Evolutionary conservation across 2,113 vertebrate species (phyloP).

Genomic region (rat (Rattus norvegicus)): DNA sequence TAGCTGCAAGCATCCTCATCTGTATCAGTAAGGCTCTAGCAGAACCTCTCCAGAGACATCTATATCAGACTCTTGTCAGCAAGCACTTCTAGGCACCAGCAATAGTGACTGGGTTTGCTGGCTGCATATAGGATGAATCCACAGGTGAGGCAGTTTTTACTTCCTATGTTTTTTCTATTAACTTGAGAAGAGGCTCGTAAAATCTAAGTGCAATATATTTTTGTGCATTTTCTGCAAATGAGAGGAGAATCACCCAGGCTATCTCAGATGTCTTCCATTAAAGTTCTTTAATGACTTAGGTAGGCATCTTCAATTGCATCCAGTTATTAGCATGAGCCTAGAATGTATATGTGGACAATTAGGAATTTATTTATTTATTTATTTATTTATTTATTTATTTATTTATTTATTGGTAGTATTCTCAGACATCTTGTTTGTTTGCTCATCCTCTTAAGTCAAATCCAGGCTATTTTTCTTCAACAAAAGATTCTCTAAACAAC

Average conservation of each 20-base stretch:
- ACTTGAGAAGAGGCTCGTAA: background rate
- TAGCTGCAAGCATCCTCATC: no score
- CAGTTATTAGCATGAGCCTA: conserved; percentile 27
- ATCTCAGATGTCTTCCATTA: conserved; percentile 34
- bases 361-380: background rate
- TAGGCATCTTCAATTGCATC: background rate
- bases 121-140: no score
- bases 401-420: background rate
- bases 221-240: background rate
- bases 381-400: no score
- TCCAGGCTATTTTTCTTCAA: background rate
- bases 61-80: no score
- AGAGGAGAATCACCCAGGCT: background rate
- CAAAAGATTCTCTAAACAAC: background rate
- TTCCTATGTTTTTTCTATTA: background rate
- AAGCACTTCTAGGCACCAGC: no score
- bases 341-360: background rate
- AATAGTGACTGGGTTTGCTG: no score
- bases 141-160: background rate
- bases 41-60: no score
- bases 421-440: background rate
- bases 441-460: background rate
- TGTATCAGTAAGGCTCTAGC: no score
- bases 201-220: background rate
- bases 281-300: conserved; percentile 42